Evolutionary conservation across 2,888 invertebrate species (phyloP), one percentile per base, ranked within the genome.

Genomic region (Microctonus brassicae): DNA sequence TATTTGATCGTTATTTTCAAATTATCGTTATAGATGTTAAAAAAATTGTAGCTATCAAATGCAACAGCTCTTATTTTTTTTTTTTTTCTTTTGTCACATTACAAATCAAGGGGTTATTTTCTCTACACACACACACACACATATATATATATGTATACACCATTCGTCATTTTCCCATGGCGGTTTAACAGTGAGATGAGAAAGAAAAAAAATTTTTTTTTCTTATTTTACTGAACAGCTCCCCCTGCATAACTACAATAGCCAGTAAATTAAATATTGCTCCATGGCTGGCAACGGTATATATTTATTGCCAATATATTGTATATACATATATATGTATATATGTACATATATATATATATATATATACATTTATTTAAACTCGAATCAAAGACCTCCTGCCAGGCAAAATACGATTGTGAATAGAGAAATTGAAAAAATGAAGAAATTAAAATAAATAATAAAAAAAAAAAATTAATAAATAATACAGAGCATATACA

Each of bases 21-120:
- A n/a, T n/a, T n/a, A n/a, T n/a, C n/a, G n/a, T n/a, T n/a, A n/a
- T n/a, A n/a, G n/a, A n/a, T n/a, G n/a, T n/a, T n/a, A n/a, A 52
- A 20, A 52, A 52, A 52, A 52, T 20, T 52, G 4, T 52, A 20
- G 20, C 22, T 22, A 2, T 22, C 20, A 52, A 20, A 52, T 0
- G 9, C 22, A 17, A 52, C 20, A 13, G 20, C 9, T 52, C 20
- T 52, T 53, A 13, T 24, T 53, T 53, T 22, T 26, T 24, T 53
- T 24, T n/a, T 3, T 13, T 10, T 24, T 10, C 24, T 24, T 24
- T 24, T 2, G 13, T 22, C 11, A 10, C 53, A 53, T 26, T 4
- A 39, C n/a, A 62, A 42, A 62, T 39, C 22, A 62, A 62, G 22
- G 61, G 61, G 39, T 39, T 62, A 39, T 62, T 62, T 47, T 47